Conservation (phyloP, 2,888 invertebrate genomes). For the Caenorhabditis plicata region DNA sequence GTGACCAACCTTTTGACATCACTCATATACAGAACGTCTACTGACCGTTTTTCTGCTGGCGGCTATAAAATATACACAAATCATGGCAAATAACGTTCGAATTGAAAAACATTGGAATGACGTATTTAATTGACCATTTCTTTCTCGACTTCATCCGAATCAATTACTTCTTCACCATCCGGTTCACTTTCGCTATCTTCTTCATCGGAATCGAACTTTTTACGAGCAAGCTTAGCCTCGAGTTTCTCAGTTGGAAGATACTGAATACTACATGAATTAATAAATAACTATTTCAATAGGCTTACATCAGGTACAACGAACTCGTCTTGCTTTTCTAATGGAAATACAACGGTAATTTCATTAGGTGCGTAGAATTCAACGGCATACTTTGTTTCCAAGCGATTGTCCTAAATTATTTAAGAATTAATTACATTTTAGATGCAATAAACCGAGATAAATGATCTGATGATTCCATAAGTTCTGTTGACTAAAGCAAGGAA, state of each 20-base stretch:
- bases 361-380: constrained; percentile 44
- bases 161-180: constrained; percentile 21
- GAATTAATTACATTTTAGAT: background rate
- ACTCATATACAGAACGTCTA: no score
- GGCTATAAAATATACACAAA: no score
- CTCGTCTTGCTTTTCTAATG: constrained; percentile 52
- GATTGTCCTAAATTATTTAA: constrained; percentile 14
- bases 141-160: constrained; percentile 14
- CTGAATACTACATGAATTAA: constrained; percentile 18
- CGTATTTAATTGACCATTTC: constrained; percentile 6
- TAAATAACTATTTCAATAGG: background rate
- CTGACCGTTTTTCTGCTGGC: no score
- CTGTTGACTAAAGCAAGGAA: constrained; percentile 39
- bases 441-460: constrained; percentile 34
- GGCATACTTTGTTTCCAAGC: constrained; percentile 29
- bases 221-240: constrained; percentile 40
- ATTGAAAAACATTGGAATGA: no score
- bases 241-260: constrained; percentile 39
- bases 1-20: no score
- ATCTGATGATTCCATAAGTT: constrained; percentile 37
- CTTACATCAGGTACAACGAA: constrained; percentile 54
- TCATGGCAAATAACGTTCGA: no score
- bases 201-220: constrained; percentile 51
- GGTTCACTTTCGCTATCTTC: constrained; percentile 50
- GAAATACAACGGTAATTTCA: constrained; percentile 44